A percentile compares a stretch with the other conserved stretches of the same genome.
Conservation (phyloP, 2,113 vertebrate species). For the Ochotona princeps region DNA sequence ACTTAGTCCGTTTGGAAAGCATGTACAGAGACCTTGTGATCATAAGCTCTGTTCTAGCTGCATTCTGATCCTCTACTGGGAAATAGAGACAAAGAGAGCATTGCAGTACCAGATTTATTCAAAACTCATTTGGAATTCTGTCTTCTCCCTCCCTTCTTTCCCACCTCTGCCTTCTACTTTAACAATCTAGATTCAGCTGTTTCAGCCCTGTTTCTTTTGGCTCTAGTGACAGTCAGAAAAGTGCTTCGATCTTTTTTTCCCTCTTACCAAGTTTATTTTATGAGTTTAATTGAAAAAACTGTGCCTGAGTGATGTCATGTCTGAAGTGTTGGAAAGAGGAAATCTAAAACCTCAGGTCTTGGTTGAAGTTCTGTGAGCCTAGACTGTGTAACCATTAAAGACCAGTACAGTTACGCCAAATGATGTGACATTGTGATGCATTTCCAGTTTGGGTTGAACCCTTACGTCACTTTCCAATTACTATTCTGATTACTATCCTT, state of each 20-base stretch:
- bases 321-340: slow-evolving; percentile 82
- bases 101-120: not conserved
- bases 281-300: slow-evolving; percentile 82
- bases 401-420: not conserved
- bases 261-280: slow-evolving; percentile 71
- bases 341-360: slow-evolving; percentile 72
- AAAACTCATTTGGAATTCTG: not conserved
- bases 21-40: not conserved
- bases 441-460: slow-evolving; percentile 24
- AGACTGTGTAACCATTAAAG: slow-evolving; percentile 64
- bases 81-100: not conserved
- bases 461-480: slow-evolving; percentile 36
- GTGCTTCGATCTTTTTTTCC: slow-evolving; percentile 46
- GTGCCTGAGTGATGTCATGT: slow-evolving; percentile 81
- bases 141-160: not conserved
- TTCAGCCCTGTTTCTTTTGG: slow-evolving; percentile 74
- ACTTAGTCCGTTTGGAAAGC: not conserved
- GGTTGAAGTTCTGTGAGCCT: slow-evolving; percentile 65
- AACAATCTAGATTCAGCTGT: slow-evolving; percentile 23
- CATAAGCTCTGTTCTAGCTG: not conserved
- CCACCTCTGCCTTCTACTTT: not conserved
- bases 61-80: slow-evolving; percentile 3
- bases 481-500: slow-evolving; percentile 42
- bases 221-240: slow-evolving; percentile 52
- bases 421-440: not conserved